Evolutionary conservation across 2,888 invertebrate species (phyloP), one percentile per base, ranked within the genome.

Genomic region (Anaspis maculata): DNA sequence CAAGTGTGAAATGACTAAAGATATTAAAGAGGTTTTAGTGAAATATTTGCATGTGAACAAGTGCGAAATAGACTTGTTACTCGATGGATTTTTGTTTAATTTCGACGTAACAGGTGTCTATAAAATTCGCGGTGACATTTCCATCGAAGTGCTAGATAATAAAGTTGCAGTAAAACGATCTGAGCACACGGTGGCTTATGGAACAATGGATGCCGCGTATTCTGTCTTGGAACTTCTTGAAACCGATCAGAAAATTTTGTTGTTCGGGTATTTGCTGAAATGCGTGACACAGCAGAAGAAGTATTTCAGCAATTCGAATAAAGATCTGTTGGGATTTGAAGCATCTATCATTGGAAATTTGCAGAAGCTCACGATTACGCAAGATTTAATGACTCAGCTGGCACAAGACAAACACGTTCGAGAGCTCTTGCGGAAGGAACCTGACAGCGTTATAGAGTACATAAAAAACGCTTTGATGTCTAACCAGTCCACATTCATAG

Each of bases 351-450:
- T 62, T 7, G 45, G 56, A 28, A 53, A 48, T 32, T 45, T 59
- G 5, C 59, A 62, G 49, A 58, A 67, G 29, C 71, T 72, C 57
- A 54, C 69, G 14, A 51, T 61, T 3, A 64, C 72, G 36, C 67
- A 74, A 21, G 70, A 71, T 34, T 44, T 74, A 24, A 59, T 77
- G 13, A 68, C 71, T 34, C 68, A 69, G 47, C 61, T 76, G 52
- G 62, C 72, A 2, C 65, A 66, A 34, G 64, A 66, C 40, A 61
- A 67, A 32, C 63, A 64, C 49, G 57, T 73, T 15, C 60, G 70
- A 23, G 53, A 54, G 29, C 48, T 59, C 30, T 56, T 76, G 23
- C 72, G 66, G 52, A 52, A 57, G 12, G 63, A 69, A 42, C 71
- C 74, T 3, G 42, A 51, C 6, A 57, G 64, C 41, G 64, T 74